phyloP scores from a whole-genome alignment of 53 echinoderm and acorn worm genomes.

The Patiria pectinifera region DNA sequence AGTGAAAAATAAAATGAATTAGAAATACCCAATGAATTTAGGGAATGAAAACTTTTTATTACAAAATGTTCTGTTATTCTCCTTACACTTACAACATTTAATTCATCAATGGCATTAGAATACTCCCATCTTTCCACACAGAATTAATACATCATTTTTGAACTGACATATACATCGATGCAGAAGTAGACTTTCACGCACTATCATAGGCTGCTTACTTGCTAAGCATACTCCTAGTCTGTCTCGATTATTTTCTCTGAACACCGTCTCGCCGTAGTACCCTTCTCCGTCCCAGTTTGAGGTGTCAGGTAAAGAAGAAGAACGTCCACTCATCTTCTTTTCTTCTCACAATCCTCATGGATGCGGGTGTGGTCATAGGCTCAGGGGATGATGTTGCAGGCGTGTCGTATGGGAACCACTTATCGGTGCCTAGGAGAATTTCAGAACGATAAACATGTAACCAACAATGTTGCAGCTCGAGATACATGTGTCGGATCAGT shows the following conservation, averaged over 20 bases:
- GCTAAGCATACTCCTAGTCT: conserved; percentile 72
- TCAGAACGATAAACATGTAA: not conserved
- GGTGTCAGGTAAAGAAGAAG: conserved; percentile 84
- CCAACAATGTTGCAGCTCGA: not conserved
- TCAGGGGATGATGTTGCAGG: conserved; percentile 92
- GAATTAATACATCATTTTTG: no score
- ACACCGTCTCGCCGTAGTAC: conserved; percentile 92
- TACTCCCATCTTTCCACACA: not conserved
- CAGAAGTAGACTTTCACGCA: not conserved
- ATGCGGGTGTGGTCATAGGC: conserved; percentile 87
- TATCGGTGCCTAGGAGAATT: conserved; percentile 64
- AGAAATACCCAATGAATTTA: no score
- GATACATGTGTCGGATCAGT: no score
- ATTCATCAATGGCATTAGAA: no score
- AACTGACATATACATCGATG: no score
- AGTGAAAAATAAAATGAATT: no score
- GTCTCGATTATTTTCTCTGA: conserved; percentile 49
- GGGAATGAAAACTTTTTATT: no score
- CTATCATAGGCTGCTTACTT: conserved; percentile 49
- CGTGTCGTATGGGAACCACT: conserved; percentile 94
- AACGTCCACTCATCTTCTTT: conserved; percentile 96
- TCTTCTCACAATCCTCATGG: conserved; percentile 86
- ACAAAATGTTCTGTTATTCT: no score
- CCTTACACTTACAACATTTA: no score
- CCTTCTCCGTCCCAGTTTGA: conserved; percentile 76